Percentiles rank a stretch among this genome's conserved stretches.
Evolutionary conservation across 2,797 vertebrate species (phyloP).

Genomic region (Thripadectes ignobilis): DNA sequence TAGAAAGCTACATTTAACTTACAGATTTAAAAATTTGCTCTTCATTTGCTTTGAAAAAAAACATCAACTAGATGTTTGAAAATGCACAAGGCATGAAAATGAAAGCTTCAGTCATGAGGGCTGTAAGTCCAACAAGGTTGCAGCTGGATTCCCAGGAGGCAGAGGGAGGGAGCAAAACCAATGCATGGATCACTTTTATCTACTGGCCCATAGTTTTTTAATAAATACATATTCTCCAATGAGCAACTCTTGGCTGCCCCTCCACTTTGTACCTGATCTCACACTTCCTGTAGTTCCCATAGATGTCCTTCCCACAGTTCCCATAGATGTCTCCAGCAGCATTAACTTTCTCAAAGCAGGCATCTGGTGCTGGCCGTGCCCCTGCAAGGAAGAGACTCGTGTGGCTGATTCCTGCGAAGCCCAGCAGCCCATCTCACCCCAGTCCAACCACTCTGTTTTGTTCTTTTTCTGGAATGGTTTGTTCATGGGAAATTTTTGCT

Average conservation of each 20-base stretch:
- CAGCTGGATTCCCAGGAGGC: background rate
- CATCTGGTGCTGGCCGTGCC: constrained; percentile 84
- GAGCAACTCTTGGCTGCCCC: background rate
- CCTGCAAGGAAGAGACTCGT: constrained; percentile 72
- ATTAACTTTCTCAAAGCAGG: constrained; percentile 92
- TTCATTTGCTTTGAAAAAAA: background rate
- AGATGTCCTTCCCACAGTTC: constrained; percentile 93
- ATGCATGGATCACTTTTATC: background rate
- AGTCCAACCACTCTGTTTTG: background rate
- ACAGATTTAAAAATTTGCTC: background rate
- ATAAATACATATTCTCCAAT: background rate
- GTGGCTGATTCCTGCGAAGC: background rate
- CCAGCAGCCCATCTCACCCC: background rate
- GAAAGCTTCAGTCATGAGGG: background rate
- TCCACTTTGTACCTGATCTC: constrained; percentile 78
- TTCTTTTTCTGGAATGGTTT: background rate
- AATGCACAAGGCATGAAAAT: background rate
- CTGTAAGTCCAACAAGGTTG: background rate
- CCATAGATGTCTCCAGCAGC: constrained; percentile 91
- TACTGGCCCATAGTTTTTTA: background rate
- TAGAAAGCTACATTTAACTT: background rate
- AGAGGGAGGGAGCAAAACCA: background rate
- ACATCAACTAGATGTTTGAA: background rate
- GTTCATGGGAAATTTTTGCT: background rate
- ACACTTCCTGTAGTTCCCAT: constrained; percentile 88